phyloP scores from a whole-genome alignment of 2,797 vertebrate species.

The Siniperca scherzeri region DNA sequence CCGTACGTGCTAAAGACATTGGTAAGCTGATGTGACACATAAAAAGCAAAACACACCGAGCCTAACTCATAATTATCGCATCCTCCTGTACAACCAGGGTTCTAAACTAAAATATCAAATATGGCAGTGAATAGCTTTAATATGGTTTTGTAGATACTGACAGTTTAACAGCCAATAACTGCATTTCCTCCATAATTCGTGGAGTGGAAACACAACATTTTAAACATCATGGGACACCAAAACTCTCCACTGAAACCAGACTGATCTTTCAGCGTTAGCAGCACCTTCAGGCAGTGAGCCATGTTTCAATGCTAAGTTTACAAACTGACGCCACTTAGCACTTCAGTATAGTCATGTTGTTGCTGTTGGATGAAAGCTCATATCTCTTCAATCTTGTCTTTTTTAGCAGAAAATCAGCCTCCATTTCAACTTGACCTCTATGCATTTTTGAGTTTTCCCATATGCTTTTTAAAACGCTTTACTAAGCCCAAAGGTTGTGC shows the following conservation, averaged over 20 bases:
- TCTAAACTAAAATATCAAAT: background rate
- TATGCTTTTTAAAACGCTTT: background rate
- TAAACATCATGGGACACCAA: background rate
- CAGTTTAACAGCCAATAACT: background rate
- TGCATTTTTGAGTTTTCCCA: background rate
- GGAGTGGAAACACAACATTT: background rate
- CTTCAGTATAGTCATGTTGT: background rate
- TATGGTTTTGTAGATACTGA: background rate
- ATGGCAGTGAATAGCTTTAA: background rate
- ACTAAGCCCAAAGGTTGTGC: background rate
- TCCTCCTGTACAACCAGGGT: background rate
- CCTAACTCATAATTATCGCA: background rate
- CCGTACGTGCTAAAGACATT: constrained; percentile 94
- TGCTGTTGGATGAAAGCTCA: background rate
- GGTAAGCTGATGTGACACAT: constrained; percentile 81
- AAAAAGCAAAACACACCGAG: background rate
- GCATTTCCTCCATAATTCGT: background rate
- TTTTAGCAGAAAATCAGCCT: background rate
- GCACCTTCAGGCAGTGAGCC: background rate
- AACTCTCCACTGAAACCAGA: background rate
- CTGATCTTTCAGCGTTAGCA: background rate
- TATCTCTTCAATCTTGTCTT: background rate
- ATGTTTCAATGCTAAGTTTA: constrained; percentile 19
- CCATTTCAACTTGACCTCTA: constrained; percentile 4
- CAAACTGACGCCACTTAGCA: background rate